phyloP scores from a whole-genome alignment of 2,888 invertebrate species.

The Dasysyrphus tricinctus region DNA sequence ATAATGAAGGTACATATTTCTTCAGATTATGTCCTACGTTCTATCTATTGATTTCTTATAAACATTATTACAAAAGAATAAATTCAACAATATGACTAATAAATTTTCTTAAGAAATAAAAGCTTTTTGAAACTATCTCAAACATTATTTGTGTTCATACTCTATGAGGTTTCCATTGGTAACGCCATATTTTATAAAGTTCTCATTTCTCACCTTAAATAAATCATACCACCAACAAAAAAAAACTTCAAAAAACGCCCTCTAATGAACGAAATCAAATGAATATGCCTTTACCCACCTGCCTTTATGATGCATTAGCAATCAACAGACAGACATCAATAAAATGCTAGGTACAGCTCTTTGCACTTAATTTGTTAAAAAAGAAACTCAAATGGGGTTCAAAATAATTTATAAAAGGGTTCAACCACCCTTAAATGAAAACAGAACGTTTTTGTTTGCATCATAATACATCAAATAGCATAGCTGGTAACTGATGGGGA shows the following conservation, averaged over 20 bases:
- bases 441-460: background rate
- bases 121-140: no score
- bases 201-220: background rate
- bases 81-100: no score
- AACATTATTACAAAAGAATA: no score
- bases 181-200: no score
- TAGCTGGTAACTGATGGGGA: no score
- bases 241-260: background rate
- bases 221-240: background rate
- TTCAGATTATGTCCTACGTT: no score
- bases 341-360: slow-evolving; percentile 23
- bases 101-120: no score
- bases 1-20: no score
- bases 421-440: background rate
- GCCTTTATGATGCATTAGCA: slow-evolving; percentile 16
- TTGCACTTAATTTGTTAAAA: slow-evolving; percentile 27
- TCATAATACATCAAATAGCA: background rate
- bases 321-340: slow-evolving; percentile 32
- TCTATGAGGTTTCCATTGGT: no score
- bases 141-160: no score
- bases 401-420: slow-evolving; percentile 17
- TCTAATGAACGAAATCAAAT: slow-evolving; percentile 9
- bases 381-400: slow-evolving; percentile 12
- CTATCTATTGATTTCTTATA: no score
- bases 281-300: background rate